A percentile compares a stretch with the other conserved stretches of the same genome.
Evolutionary conservation across 1,140 invertebrate species (phyloP).

Genomic region (Phocides pigmalion): DNA sequence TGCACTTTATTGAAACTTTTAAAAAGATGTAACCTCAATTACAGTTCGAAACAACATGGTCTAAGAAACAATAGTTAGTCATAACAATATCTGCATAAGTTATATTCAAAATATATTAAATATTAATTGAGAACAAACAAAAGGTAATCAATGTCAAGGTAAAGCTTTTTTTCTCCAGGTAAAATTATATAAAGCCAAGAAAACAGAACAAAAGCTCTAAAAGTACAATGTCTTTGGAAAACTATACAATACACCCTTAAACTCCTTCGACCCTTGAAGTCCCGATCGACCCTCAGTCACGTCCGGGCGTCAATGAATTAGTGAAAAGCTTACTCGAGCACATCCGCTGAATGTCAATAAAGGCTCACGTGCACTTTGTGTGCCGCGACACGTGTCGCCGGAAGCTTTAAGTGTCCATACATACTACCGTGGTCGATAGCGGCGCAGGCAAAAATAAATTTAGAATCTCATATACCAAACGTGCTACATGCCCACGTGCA

Average conservation of each 20-base stretch:
- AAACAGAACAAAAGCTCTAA: not conserved
- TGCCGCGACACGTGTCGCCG: conserved; percentile 12
- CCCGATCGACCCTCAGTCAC: conserved; percentile 6
- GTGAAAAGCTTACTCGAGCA: conserved; percentile 15
- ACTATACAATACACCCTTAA: not conserved
- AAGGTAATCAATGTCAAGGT: too few species aligned
- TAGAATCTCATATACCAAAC: too few species aligned
- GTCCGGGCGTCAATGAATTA: conserved; percentile 15
- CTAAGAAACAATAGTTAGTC: too few species aligned
- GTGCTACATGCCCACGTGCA: too few species aligned
- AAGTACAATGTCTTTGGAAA: not conserved
- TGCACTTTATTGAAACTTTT: too few species aligned
- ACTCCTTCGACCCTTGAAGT: not conserved
- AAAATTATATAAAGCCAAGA: not conserved
- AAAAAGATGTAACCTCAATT: too few species aligned
- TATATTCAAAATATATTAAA: too few species aligned
- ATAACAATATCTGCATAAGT: too few species aligned
- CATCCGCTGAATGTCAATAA: conserved; percentile 15
- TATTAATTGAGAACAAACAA: too few species aligned
- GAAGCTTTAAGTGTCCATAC: not conserved
- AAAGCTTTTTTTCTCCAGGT: not conserved
- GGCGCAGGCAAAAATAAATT: too few species aligned
- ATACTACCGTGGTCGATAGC: not conserved
- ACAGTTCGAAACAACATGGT: too few species aligned
- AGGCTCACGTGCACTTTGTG: conserved; percentile 11